These are phyloP conservation scores for Xylota sylvarum DNA, from an alignment of 2,888 invertebrate species.

Conservation along the genomic window DNA sequence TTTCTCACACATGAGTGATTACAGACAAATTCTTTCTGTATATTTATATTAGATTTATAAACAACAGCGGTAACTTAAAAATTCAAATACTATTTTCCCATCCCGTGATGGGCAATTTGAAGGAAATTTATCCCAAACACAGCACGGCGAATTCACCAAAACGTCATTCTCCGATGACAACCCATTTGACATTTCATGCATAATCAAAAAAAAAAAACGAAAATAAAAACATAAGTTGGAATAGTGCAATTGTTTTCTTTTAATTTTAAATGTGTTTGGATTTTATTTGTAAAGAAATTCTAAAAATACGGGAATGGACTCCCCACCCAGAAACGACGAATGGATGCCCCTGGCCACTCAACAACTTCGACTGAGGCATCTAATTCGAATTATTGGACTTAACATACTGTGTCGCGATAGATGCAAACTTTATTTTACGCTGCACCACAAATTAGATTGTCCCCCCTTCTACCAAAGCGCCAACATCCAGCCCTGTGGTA, in stretches of 20 bases:
- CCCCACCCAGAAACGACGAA: constrained; percentile 89
- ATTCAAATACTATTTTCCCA: neutral
- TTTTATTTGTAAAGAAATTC: constrained; percentile 37
- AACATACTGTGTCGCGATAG: constrained; percentile 85
- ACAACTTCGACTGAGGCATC: constrained; percentile 92
- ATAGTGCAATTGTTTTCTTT: constrained; percentile 64
- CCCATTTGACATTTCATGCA: neutral
- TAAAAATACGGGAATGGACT: constrained; percentile 80
- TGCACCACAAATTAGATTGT: constrained; percentile 92
- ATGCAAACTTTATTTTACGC: constrained; percentile 90
- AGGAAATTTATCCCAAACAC: neutral
- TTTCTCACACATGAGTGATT: too few species aligned
- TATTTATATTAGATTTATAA: neutral
- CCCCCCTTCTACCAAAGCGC: constrained; percentile 93
- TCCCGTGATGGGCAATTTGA: neutral
- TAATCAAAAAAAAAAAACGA: constrained; percentile 43
- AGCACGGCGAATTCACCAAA: constrained; percentile 16
- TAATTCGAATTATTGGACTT: constrained; percentile 90
- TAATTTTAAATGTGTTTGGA: constrained; percentile 68
- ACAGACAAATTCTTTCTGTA: neutral
- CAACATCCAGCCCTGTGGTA: constrained; percentile 55
- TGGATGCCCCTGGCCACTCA: constrained; percentile 94
- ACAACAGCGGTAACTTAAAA: constrained; percentile 16
- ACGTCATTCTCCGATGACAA: constrained; percentile 45
- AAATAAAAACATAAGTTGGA: constrained; percentile 72